These are phyloP conservation scores for Sturnus vulgaris DNA, from an alignment of 2,113 vertebrate species.

Conservation along the genomic window DNA sequence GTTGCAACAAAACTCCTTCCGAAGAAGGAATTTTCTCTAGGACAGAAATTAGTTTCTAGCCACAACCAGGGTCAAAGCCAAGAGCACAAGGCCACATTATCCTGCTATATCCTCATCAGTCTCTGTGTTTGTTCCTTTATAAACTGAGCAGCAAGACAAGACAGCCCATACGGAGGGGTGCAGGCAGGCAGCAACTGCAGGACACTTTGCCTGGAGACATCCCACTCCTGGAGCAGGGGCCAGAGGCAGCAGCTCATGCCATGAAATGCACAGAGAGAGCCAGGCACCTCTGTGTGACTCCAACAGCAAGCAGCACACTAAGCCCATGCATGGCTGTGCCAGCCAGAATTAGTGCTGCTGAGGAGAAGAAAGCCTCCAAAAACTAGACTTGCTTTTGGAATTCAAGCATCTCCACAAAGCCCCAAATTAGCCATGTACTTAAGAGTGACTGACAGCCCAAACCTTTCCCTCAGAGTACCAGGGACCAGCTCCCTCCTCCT, in stretches of 20 bases:
- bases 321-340: not conserved
- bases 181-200: not conserved
- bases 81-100: not conserved
- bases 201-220: not conserved
- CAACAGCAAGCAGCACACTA: not conserved
- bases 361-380: not conserved
- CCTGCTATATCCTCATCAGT: not conserved
- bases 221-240: not conserved
- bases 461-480: not conserved
- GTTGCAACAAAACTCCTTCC: not conserved
- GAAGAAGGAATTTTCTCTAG: not conserved
- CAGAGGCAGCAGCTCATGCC: not conserved
- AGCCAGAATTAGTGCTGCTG: not conserved
- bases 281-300: fast-evolving
- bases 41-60: not conserved
- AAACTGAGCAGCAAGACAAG: not conserved
- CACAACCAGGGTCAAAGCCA: not conserved
- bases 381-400: not conserved
- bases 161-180: not conserved
- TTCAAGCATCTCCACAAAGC: not conserved
- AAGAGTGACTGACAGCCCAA: not conserved
- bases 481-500: not conserved
- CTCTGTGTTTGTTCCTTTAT: not conserved
- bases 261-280: not conserved
- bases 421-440: not conserved